phyloP scores from a whole-genome alignment of 2,797 vertebrate genomes.

The Smutsia temminckii region DNA sequence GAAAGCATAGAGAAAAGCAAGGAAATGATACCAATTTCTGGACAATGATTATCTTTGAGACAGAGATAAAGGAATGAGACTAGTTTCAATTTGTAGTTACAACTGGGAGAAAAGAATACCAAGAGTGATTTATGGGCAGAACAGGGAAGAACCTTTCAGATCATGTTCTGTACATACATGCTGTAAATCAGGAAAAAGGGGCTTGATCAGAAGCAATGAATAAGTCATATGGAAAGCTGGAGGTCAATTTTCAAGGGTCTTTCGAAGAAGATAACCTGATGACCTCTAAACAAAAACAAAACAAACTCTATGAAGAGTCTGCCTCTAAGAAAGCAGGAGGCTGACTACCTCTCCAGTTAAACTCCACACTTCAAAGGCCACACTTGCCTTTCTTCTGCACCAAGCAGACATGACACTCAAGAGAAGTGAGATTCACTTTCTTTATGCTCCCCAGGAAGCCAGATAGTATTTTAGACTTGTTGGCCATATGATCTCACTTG shows the following conservation, averaged over 20 bases:
- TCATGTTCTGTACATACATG: not conserved
- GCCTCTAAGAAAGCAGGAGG: not conserved
- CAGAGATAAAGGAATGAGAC: not conserved
- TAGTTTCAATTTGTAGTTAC: not conserved
- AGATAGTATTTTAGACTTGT: not conserved
- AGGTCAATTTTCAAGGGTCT: not conserved
- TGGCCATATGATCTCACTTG: not conserved
- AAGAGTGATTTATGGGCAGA: not conserved
- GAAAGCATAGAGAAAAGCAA: not conserved
- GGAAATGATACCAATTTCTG: not conserved
- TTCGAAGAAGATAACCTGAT: not conserved
- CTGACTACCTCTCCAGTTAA: not conserved
- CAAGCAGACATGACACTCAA: not conserved
- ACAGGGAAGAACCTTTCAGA: not conserved
- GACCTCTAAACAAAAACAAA: conserved; percentile 1
- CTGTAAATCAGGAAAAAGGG: not conserved
- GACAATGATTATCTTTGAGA: not conserved
- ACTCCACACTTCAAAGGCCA: not conserved
- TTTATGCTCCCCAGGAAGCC: not conserved
- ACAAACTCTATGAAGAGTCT: not conserved
- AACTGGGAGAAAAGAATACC: not conserved
- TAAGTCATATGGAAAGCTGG: not conserved
- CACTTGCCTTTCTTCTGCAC: not conserved
- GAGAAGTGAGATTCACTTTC: not conserved
- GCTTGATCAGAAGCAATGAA: not conserved